These are phyloP conservation scores for Heliangelus exortis DNA, from an alignment of 2,797 vertebrate species.

Conservation along the genomic window DNA sequence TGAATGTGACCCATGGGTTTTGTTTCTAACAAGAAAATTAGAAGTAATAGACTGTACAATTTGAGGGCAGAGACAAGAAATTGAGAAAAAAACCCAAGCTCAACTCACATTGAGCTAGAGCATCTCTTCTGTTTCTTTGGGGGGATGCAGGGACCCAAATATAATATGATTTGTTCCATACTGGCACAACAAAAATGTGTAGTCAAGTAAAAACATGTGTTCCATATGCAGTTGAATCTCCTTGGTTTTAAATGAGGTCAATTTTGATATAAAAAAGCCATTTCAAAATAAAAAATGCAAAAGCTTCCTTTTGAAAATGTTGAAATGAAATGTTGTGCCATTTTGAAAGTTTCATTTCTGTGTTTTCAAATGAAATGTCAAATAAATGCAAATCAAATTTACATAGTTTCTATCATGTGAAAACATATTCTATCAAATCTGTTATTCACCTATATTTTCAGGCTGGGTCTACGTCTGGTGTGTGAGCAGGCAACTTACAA, in stretches of 20 bases:
- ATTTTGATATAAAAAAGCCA: slow-evolving; percentile 24
- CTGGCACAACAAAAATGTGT: not conserved
- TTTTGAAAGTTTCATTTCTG: slow-evolving; percentile 31
- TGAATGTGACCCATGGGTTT: not conserved
- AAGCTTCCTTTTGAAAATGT: slow-evolving; percentile 48
- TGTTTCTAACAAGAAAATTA: not conserved
- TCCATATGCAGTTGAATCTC: not conserved
- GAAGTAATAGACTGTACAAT: not conserved
- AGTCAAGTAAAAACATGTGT: not conserved
- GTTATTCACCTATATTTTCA: slow-evolving; percentile 55
- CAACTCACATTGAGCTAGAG: not conserved
- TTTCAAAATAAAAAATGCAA: slow-evolving; percentile 50
- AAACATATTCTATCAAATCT: slow-evolving; percentile 47
- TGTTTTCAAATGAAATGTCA: slow-evolving; percentile 29
- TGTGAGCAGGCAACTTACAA: slow-evolving; percentile 12
- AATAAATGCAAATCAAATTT: slow-evolving; percentile 48
- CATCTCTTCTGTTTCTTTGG: not conserved
- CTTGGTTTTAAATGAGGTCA: slow-evolving; percentile 52
- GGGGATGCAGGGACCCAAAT: not conserved
- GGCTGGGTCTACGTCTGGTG: not conserved
- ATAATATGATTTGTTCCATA: not conserved
- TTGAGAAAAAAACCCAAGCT: not conserved
- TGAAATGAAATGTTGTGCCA: slow-evolving; percentile 31
- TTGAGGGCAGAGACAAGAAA: not conserved
- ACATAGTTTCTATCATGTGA: not conserved